Evolutionary conservation across 1,140 invertebrate species (phyloP).

Genomic region (Venturia canescens): DNA sequence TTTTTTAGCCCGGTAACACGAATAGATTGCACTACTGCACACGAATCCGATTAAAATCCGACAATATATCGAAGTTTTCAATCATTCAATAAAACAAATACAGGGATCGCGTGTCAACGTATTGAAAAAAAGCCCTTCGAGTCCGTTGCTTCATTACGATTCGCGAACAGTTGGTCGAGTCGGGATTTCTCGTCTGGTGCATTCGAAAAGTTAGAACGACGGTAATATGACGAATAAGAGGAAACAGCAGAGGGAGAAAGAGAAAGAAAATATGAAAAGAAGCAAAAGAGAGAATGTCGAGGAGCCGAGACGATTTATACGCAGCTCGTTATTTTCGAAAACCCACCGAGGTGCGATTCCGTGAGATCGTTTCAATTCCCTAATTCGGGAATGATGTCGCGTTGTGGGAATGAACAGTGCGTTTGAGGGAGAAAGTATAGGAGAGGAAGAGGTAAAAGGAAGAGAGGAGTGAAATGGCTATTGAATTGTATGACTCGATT

Average conservation of each 20-base stretch:
- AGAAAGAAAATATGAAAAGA: neutral
- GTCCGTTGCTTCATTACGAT: conserved; percentile 18
- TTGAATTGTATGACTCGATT: conserved; percentile 16
- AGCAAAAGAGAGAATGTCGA: neutral
- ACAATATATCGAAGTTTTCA: neutral
- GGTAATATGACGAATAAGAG: neutral
- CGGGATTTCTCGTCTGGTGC: conserved; percentile 26
- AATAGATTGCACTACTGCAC: too few species aligned
- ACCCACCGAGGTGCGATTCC: conserved; percentile 53
- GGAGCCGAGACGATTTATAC: conserved; percentile 39
- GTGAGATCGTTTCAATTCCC: conserved; percentile 54
- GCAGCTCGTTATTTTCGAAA: conserved; percentile 51
- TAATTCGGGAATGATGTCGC: conserved; percentile 55
- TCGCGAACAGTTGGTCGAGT: conserved; percentile 7
- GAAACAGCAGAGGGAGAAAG: neutral
- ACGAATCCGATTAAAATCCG: neutral
- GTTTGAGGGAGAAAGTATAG: conserved; percentile 32
- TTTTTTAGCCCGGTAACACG: too few species aligned
- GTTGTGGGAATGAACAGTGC: conserved; percentile 22
- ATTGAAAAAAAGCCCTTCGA: neutral
- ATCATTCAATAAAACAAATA: conserved; percentile 1
- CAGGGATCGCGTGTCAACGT: neutral
- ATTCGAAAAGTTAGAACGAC: neutral
- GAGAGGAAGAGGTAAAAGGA: neutral
- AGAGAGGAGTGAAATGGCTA: neutral